Evolutionary conservation across 1,140 invertebrate genomes (phyloP), one percentile per base, ranked within the genome.

Genomic region (Scaptomyza hsui): DNA sequence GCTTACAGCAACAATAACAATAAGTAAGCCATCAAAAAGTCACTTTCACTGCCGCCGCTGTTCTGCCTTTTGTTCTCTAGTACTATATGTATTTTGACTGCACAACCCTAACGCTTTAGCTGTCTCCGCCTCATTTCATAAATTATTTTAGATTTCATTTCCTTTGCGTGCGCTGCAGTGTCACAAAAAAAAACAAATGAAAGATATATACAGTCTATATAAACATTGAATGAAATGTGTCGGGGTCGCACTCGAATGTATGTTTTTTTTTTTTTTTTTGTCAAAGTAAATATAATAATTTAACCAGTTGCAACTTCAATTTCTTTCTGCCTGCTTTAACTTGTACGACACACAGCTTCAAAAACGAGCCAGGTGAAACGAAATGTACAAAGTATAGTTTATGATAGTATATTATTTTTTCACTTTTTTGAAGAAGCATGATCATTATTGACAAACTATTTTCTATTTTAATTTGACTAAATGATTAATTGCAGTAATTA

Each of bases 91-190:
- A 9, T 72, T 72, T 45, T 15, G 62, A 56, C 52, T 41, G 55
- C 32, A 39, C 29, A 53, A 41, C 19, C 24, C 35, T 21, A 48
- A 48, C 26, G 10, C 37, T 37, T 61, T 21, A 42, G 55, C 49
- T 52, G 32, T 16, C 39, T 53, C 44, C 37, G 69, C 35, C 56
- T 73, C 56, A 60, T 68, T 61, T 68, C 72, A 78, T 83, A 83
- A 83, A 85, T 79, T 72, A 83, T 85, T 85, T 88, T 59, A 77
- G 72, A 81, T 86, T 81, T 86, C 57, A 88, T 88, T 85, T 85
- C 82, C 64, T 76, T 63, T 68, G 48, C 76, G 68, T 76, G 61
- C n/a, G n/a, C 61, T 51, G 71, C 62, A 73, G 51, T 60, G 16
- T 39, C 48, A 64, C 44, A 45, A 68, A 64, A 59, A 55, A 35